phyloP scores from a whole-genome alignment of 2,113 vertebrate genomes.

The Solea senegalensis region DNA sequence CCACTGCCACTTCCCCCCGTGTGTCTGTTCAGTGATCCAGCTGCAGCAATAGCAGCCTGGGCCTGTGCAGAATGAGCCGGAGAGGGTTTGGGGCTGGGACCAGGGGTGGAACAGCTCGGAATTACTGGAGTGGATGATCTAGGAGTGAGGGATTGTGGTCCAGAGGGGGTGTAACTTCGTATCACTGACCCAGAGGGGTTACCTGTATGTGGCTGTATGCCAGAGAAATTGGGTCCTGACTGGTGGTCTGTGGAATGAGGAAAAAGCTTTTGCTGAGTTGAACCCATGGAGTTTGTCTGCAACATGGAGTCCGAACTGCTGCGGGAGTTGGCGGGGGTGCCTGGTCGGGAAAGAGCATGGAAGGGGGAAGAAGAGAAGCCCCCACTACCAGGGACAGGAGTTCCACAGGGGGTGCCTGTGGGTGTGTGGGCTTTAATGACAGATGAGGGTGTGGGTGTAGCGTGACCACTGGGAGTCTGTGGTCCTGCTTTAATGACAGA shows the following conservation, averaged over 20 bases:
- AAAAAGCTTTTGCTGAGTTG: slow-evolving; percentile 85
- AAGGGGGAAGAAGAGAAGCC: slow-evolving; percentile 83
- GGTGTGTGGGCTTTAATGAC: slow-evolving; percentile 84
- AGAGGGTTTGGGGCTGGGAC: slow-evolving; percentile 77
- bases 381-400: slow-evolving; percentile 74
- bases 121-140: slow-evolving; percentile 82
- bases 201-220: slow-evolving; percentile 81
- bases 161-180: slow-evolving; percentile 88
- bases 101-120: slow-evolving; percentile 70
- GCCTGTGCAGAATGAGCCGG: slow-evolving; percentile 49
- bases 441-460: slow-evolving; percentile 76
- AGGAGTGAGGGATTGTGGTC: slow-evolving; percentile 74
- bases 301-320: slow-evolving; percentile 71
- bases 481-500: slow-evolving; percentile 83
- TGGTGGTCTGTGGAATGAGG: slow-evolving; percentile 82
- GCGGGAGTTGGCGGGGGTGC: slow-evolving; percentile 76
- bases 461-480: slow-evolving; percentile 71
- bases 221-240: slow-evolving; percentile 68
- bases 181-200: slow-evolving; percentile 84
- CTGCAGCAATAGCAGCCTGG: slow-evolving; percentile 49
- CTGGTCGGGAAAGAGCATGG: slow-evolving; percentile 81
- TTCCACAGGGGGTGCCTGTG: slow-evolving; percentile 80
- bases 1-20: slow-evolving; percentile 64
- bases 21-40: slow-evolving; percentile 79
- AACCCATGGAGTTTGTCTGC: slow-evolving; percentile 78